Base-by-base conservation (phyloP, 2,888 invertebrate genomes). In the Protonemura montana region DNA sequence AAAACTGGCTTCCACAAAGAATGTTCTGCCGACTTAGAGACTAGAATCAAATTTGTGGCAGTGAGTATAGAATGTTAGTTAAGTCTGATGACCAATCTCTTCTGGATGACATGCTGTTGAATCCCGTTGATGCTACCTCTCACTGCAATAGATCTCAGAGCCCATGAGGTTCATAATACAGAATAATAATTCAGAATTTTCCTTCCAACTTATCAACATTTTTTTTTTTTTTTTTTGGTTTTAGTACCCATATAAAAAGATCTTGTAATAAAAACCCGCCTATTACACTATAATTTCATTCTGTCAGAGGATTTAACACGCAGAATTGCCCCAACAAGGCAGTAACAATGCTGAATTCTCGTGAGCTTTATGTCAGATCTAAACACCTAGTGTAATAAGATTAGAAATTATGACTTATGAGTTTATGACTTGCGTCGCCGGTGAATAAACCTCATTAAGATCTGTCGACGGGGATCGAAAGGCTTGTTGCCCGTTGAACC, bases 331-430 rank as follows among this genome's bases (percentile, higher is more conserved):
- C 59, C 59, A 21, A 59, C 59, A 21, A 59, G 59, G 21, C 59
- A 59, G 59, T 21, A 59, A 59, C 59, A 59, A 10, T 59, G 21
- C 59, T 21, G 21, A 59, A 59, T 3, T 10, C 59, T 59, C 21
- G 59, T 59, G 21, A 59, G 59, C 59, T 21, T 59, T 59, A 59
- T 59, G 21, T 59, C 21, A 59, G 59, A 1, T 21, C 59, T 59
- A 59, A 21, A 59, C 59, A 59, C 59, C 59, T 59, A 59, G 59
- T 21, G 13, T 59, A 59, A 59, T 59, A 59, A 59, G 59, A 59
- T 59, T 59, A 59, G 59, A 59, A 59, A 59, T 59, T 59, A 59
- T 59, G 3, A 59, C 59, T 59, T 59, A 59, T 59, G 59, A 59
- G 59, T 59, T 59, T 59, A 59, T 21, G 59, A 59, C 59, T 59